phyloP scores from a whole-genome alignment of 1,140 invertebrate genomes.

The Eriosoma lanigerum region DNA sequence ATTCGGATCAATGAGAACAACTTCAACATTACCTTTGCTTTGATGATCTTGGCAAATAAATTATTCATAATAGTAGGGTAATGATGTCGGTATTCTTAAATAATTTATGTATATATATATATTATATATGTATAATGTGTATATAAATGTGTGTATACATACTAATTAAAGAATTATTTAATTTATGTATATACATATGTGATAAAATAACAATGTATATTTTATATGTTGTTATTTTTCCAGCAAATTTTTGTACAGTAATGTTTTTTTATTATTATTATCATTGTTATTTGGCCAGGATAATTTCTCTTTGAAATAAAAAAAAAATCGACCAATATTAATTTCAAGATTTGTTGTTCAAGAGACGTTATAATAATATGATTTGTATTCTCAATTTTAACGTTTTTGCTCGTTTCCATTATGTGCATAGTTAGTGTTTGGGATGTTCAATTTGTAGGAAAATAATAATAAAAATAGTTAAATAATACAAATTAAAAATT shows the following conservation, averaged over 20 bases:
- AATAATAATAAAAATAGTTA: not conserved
- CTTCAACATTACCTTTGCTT: conserved; percentile 49
- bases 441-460: conserved; percentile 35
- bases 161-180: not conserved
- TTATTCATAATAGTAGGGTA: conserved; percentile 3
- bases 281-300: conserved; percentile 2
- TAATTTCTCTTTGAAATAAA: not conserved
- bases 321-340: no score
- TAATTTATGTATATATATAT: not conserved
- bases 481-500: conserved; percentile 34
- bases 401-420: conserved; percentile 37
- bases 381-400: conserved; percentile 33
- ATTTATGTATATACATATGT: not conserved
- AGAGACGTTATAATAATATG: not conserved
- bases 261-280: not conserved
- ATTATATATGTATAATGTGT: not conserved
- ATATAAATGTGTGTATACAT: not conserved
- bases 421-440: conserved; percentile 34
- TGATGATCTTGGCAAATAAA: conserved; percentile 38
- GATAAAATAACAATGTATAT: not conserved
- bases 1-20: conserved; percentile 49
- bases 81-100: conserved; percentile 14
- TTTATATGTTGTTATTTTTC: not conserved
- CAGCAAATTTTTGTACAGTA: conserved; percentile 9
- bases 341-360: not conserved